Conservation (phyloP, 2,113 vertebrate genomes). For the Aphyosemion australe region DNA sequence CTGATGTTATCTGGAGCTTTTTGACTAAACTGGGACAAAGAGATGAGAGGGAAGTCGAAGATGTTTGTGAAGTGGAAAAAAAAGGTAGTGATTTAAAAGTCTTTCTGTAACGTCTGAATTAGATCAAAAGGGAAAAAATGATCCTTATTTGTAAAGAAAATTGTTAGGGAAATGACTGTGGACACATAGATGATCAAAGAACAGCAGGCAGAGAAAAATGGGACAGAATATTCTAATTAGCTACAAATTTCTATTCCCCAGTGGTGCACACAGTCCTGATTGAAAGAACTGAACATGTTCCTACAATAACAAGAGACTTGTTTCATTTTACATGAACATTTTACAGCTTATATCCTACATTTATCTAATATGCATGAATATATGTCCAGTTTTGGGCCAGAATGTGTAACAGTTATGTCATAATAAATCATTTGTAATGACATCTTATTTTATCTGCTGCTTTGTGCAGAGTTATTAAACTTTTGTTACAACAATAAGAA, state of each 20-base stretch:
- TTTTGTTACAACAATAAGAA: neutral
- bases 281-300: neutral
- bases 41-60: slow-evolving; percentile 32
- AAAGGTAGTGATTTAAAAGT: slow-evolving; percentile 37
- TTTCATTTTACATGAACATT: neutral
- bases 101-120: slow-evolving; percentile 31
- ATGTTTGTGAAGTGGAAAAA: slow-evolving; percentile 15
- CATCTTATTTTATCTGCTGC: neutral
- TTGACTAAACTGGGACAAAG: slow-evolving; percentile 59
- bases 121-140: slow-evolving; percentile 24
- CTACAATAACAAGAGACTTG: neutral
- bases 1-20: slow-evolving; percentile 31
- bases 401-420: neutral
- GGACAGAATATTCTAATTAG: slow-evolving; percentile 5
- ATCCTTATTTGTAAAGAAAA: slow-evolving; percentile 6
- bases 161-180: slow-evolving; percentile 12
- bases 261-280: neutral
- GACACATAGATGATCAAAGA: slow-evolving; percentile 1
- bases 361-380: neutral
- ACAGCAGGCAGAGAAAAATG: slow-evolving; percentile 7
- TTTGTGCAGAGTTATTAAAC: neutral
- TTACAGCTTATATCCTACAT: neutral
- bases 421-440: neutral
- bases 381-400: neutral
- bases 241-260: neutral